phyloP scores from a whole-genome alignment of 2,113 vertebrate genomes.

The Ceyx margarethae region DNA sequence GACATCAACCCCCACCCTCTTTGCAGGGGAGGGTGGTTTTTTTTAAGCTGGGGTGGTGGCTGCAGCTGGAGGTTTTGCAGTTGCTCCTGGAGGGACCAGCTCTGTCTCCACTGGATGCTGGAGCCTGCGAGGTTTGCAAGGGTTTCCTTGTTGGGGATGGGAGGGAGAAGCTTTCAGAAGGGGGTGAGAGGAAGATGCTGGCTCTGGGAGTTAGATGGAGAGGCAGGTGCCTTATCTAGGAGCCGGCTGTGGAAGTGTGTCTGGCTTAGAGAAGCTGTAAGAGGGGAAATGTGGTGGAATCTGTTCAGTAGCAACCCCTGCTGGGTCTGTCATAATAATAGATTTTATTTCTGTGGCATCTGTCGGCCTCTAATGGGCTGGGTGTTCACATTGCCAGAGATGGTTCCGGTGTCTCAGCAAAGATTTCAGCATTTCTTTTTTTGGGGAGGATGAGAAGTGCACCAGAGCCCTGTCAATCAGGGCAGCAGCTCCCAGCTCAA shows the following conservation, averaged over 20 bases:
- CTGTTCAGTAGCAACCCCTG: slow-evolving; percentile 23
- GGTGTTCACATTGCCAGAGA: neutral
- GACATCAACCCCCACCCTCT: fast-evolving
- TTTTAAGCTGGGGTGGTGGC: neutral
- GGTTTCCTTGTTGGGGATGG: neutral
- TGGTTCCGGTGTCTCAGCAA: neutral
- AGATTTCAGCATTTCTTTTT: neutral
- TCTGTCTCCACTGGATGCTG: no score
- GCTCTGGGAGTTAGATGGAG: neutral
- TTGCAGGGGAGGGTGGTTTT: neutral
- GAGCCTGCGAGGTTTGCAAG: neutral
- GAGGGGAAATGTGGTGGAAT: neutral
- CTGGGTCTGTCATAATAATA: slow-evolving; percentile 39
- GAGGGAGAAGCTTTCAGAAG: neutral
- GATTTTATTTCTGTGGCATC: slow-evolving; percentile 37
- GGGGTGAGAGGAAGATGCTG: neutral
- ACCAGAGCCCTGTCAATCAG: neutral
- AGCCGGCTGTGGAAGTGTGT: neutral
- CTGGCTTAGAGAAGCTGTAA: neutral
- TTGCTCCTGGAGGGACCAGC: neutral
- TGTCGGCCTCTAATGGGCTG: slow-evolving; percentile 5
- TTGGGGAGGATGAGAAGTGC: neutral
- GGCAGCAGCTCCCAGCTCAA: neutral
- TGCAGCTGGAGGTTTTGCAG: neutral
- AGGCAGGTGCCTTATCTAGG: neutral